phyloP scores from a whole-genome alignment of 1,140 invertebrate genomes.

The Harpegnathos saltator region DNA sequence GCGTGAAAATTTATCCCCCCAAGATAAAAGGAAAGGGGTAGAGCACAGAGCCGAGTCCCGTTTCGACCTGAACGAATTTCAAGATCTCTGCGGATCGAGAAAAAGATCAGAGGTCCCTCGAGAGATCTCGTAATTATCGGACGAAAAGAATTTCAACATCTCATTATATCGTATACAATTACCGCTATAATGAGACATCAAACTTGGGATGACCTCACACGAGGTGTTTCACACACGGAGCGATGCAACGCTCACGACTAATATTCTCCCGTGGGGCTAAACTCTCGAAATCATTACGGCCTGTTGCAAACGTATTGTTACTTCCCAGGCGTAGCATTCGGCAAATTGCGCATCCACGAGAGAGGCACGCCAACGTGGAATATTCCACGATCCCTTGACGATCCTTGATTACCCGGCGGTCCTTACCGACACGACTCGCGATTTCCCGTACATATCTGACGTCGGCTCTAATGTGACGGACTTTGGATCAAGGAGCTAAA shows the following conservation, averaged over 20 bases:
- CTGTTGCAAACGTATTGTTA: conserved; percentile 56
- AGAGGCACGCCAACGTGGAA: conserved; percentile 31
- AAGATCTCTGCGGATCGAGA: not conserved
- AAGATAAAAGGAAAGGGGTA: not conserved
- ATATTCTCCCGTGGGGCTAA: conserved; percentile 45
- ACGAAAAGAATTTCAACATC: too few relatives aligned
- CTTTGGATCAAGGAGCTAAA: conserved; percentile 65
- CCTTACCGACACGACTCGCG: conserved; percentile 49
- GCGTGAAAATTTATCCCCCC: not conserved
- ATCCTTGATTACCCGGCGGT: conserved; percentile 65
- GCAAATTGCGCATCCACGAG: conserved; percentile 49
- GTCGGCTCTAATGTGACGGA: conserved; percentile 60
- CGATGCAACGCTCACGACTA: conserved; percentile 39
- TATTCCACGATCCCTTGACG: conserved; percentile 63
- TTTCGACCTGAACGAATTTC: not conserved
- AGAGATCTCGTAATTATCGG: too few relatives aligned
- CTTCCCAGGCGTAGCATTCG: conserved; percentile 41
- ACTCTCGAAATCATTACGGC: conserved; percentile 57
- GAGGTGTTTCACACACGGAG: conserved; percentile 10
- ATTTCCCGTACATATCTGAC: conserved; percentile 63
- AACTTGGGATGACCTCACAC: conserved; percentile 40
- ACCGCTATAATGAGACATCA: not conserved
- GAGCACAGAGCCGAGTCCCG: too few relatives aligned
- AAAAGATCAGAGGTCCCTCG: not conserved
- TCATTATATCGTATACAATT: not conserved